Evolutionary conservation across 2,113 vertebrate genomes (phyloP).

Genomic region (Kobus ellipsiprymnus): DNA sequence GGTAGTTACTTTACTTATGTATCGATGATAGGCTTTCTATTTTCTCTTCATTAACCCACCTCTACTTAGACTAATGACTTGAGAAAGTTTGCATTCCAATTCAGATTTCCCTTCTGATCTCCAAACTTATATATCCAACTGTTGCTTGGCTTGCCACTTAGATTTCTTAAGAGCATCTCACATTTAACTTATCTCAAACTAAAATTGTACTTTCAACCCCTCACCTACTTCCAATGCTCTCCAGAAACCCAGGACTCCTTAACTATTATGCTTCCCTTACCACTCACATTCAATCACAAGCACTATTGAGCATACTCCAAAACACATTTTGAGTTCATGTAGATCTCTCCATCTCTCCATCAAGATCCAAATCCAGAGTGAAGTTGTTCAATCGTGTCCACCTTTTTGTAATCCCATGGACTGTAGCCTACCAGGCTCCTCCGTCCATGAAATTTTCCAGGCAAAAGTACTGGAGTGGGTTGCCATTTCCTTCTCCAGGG

Average conservation of each 20-base stretch:
- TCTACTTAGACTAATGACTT: background rate
- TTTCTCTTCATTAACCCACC: background rate
- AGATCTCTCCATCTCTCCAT: background rate
- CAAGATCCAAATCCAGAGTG: background rate
- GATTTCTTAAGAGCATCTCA: background rate
- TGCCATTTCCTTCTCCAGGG: background rate
- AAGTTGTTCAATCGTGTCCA: rapidly evolving
- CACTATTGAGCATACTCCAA: background rate
- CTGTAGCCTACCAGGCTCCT: background rate
- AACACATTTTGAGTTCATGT: background rate
- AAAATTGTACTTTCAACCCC: background rate
- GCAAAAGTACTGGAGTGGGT: background rate
- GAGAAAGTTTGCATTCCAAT: background rate
- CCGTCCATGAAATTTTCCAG: background rate
- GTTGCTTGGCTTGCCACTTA: background rate
- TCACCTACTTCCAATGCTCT: background rate
- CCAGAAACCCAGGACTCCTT: background rate
- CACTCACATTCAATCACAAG: background rate
- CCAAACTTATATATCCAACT: background rate
- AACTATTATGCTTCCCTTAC: background rate
- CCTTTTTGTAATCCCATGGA: background rate
- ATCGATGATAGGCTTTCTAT: background rate
- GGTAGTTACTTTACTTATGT: background rate
- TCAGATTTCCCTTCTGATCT: background rate
- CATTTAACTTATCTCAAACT: background rate